Conservation (phyloP, 2,113 vertebrate genomes). For the Grallaria varia region DNA sequence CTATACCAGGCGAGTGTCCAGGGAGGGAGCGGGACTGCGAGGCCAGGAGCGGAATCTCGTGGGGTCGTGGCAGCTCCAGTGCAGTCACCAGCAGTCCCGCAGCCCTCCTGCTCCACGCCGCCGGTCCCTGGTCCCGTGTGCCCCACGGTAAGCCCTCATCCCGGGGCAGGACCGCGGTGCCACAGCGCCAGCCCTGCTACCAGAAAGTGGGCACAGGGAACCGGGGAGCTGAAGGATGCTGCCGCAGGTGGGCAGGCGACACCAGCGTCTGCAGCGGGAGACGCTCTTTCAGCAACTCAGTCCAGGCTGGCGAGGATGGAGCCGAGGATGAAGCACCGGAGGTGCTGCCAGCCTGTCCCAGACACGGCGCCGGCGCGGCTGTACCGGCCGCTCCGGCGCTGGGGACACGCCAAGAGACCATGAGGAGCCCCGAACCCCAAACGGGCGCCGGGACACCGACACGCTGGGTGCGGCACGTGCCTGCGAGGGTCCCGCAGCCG, state of each 20-base stretch:
- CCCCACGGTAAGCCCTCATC: not conserved
- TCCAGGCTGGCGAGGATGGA: not conserved
- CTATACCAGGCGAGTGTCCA: not conserved
- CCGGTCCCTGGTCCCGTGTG: not conserved
- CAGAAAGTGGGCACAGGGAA: not conserved
- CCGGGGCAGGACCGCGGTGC: not conserved
- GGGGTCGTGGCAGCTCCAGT: not conserved
- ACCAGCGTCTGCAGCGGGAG: accelerated
- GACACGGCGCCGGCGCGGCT: not conserved
- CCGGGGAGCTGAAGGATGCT: not conserved
- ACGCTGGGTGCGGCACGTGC: accelerated
- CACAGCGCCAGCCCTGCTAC: not conserved
- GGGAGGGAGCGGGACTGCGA: not conserved
- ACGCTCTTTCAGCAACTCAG: not conserved
- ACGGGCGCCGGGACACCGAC: accelerated
- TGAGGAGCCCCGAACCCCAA: not conserved
- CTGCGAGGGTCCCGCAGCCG: not conserved
- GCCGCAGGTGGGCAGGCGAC: accelerated
- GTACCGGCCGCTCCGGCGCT: not conserved
- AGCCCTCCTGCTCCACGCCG: not conserved
- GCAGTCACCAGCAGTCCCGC: not conserved
- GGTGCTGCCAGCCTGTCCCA: not conserved
- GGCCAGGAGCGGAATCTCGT: accelerated
- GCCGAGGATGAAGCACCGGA: not conserved
- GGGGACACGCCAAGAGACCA: not conserved